Percentiles rank a stretch among this genome's conserved stretches.
Evolutionary conservation across 2,888 invertebrate species (phyloP).

Genomic region (Sarcophaga subvicina): DNA sequence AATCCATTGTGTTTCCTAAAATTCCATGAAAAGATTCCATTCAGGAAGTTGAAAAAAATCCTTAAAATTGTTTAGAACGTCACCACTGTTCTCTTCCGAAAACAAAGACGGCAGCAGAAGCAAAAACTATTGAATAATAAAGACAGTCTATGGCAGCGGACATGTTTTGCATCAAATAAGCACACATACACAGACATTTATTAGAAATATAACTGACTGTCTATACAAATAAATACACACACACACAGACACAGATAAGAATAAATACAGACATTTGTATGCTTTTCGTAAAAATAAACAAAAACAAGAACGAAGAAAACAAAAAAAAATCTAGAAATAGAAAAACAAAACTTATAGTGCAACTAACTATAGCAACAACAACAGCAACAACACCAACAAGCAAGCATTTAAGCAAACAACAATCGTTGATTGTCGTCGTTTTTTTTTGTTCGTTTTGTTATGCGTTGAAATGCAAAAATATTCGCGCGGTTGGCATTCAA

Average conservation of each 20-base stretch:
- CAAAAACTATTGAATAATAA: slow-evolving; percentile 22
- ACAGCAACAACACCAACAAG: neutral
- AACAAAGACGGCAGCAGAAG: neutral
- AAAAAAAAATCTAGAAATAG: slow-evolving; percentile 29
- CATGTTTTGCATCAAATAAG: slow-evolving; percentile 44
- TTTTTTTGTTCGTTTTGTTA: slow-evolving; percentile 45
- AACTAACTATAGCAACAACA: slow-evolving; percentile 35
- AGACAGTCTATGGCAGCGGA: slow-evolving; percentile 45
- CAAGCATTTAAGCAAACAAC: slow-evolving; percentile 5
- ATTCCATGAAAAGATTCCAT: neutral
- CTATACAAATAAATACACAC: slow-evolving; percentile 4
- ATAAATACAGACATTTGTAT: neutral
- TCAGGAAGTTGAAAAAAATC: neutral
- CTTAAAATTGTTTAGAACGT: neutral
- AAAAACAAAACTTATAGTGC: slow-evolving; percentile 54
- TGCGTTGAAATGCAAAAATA: slow-evolving; percentile 67
- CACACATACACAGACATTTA: slow-evolving; percentile 20
- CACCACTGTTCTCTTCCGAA: slow-evolving; percentile 44
- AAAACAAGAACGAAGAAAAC: slow-evolving; percentile 5
- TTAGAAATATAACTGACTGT: slow-evolving; percentile 26
- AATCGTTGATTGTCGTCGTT: slow-evolving; percentile 63
- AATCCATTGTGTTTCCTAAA: neutral
- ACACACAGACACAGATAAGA: slow-evolving; percentile 23
- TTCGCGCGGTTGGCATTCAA: slow-evolving; percentile 77
- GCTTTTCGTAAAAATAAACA: neutral